phyloP scores from a whole-genome alignment of 2,113 vertebrate genomes.

The Ctenomys sociabilis region DNA sequence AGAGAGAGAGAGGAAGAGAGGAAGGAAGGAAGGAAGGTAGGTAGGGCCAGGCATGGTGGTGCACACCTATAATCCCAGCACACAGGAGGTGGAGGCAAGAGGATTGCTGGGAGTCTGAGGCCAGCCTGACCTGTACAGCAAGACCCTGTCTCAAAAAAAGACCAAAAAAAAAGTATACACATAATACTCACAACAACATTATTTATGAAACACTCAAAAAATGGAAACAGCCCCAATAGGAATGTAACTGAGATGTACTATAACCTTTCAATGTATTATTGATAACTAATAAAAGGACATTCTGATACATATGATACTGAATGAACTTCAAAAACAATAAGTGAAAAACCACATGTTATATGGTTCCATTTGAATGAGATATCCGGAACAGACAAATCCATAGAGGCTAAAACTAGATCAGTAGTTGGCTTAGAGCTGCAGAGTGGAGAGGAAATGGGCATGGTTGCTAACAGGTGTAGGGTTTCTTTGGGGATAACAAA shows the following conservation, averaged over 20 bases:
- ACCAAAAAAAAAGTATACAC: background rate
- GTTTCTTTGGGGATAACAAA: background rate
- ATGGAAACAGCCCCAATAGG: background rate
- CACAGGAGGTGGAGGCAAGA: too few species aligned
- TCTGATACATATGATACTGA: background rate
- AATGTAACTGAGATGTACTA: background rate
- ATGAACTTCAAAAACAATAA: constrained; percentile 19
- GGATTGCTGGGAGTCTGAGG: too few species aligned
- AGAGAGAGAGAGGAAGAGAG: too few species aligned
- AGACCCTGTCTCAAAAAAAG: too few species aligned
- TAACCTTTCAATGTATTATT: background rate
- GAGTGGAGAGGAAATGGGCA: background rate
- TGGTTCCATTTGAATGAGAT: background rate
- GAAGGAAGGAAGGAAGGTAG: too few species aligned
- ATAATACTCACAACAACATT: background rate
- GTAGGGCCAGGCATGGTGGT: too few species aligned
- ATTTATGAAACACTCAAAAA: background rate
- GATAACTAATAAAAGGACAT: background rate
- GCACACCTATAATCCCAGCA: too few species aligned
- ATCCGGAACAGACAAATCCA: background rate
- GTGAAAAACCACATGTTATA: background rate
- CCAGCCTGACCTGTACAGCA: too few species aligned
- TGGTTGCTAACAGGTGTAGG: background rate
- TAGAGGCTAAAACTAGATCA: background rate
- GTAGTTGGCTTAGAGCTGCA: background rate